Evolutionary conservation across 2,797 vertebrate species (phyloP).

Genomic region (Crax fasciolata): DNA sequence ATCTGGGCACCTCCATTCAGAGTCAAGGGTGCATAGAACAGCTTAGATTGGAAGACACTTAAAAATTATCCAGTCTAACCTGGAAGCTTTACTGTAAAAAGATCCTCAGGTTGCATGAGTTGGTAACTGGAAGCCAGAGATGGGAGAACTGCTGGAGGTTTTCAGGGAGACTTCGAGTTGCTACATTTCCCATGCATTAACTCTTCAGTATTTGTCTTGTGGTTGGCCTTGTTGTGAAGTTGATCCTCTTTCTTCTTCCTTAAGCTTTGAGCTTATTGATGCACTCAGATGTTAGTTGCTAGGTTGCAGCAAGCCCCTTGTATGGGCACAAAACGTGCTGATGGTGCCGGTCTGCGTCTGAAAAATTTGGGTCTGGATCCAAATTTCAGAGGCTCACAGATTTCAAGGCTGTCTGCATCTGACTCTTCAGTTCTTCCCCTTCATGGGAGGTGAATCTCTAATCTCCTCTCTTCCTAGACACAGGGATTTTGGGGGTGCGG

Average conservation of each 20-base stretch:
- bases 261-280: background rate
- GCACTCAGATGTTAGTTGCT: conserved; percentile 56
- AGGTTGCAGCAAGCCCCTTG: conserved; percentile 35
- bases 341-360: background rate
- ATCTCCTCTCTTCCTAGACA: conserved; percentile 45
- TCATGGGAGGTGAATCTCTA: conserved; percentile 41
- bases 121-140: background rate
- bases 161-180: background rate
- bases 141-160: background rate
- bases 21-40: background rate
- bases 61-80: background rate
- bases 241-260: conserved; percentile 33
- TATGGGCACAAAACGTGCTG: background rate
- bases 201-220: background rate
- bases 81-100: background rate
- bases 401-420: conserved; percentile 2
- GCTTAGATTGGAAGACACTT: background rate
- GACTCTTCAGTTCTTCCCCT: background rate
- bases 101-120: background rate
- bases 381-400: conserved; percentile 46
- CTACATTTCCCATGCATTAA: rapidly evolving
- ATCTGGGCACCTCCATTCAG: rapidly evolving
- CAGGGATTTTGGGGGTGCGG: conserved; percentile 2
- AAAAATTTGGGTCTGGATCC: conserved; percentile 49
- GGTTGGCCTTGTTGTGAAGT: conserved; percentile 31